Percentiles rank a stretch among this genome's conserved stretches.
Conservation (phyloP, 2,888 invertebrate genomes). For the Ditylenchus weischeri region DNA sequence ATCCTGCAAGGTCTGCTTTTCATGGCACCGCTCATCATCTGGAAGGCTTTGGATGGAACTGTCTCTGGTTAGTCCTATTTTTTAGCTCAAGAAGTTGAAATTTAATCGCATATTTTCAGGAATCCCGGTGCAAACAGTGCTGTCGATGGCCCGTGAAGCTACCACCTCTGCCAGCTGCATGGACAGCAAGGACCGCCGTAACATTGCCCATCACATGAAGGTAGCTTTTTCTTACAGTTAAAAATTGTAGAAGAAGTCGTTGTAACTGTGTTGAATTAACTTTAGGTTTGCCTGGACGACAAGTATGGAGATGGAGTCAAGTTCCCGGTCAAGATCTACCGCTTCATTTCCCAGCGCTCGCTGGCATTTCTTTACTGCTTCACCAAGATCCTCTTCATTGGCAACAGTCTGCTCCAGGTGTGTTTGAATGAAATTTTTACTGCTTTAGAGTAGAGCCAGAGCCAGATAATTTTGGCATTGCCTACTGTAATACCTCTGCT, state of each 20-base stretch:
- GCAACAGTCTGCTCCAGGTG: conserved; percentile 40
- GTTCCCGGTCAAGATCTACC: not conserved
- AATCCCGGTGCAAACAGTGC: conserved; percentile 19
- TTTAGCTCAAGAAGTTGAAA: not conserved
- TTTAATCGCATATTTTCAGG: conserved; percentile 18
- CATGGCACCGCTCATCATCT: conserved; percentile 36
- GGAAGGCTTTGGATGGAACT: conserved; percentile 37
- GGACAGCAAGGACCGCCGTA: not conserved
- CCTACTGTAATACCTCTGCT: no score
- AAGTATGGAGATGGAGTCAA: no score
- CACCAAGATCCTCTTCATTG: conserved; percentile 39
- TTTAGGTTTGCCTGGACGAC: no score
- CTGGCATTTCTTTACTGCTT: conserved; percentile 30
- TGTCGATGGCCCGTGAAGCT: conserved; percentile 23
- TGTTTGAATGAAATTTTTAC: not conserved
- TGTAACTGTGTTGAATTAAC: no score
- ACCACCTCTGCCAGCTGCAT: not conserved
- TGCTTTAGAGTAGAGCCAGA: no score
- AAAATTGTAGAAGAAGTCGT: no score
- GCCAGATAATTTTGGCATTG: no score
- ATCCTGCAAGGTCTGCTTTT: conserved; percentile 38
- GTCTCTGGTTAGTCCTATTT: not conserved
- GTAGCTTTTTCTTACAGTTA: no score
- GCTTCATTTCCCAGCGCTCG: conserved; percentile 3
- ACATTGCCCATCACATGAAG: conserved; percentile 15